These are phyloP conservation scores for Eustalomyia histrio DNA, from an alignment of 2,888 invertebrate genomes.

Conservation along the genomic window DNA sequence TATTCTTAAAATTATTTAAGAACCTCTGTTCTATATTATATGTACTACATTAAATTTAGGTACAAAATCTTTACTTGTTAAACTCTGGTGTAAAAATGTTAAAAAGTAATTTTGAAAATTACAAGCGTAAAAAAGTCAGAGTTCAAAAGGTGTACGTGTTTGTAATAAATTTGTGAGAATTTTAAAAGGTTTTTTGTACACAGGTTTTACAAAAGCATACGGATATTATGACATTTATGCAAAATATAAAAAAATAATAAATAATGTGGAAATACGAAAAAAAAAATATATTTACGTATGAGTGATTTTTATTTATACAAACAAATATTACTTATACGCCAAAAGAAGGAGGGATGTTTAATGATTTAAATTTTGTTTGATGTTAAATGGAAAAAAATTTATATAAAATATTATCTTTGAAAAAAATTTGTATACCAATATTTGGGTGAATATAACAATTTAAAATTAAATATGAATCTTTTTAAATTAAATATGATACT, in stretches of 20 bases:
- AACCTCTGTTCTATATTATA: too few species aligned
- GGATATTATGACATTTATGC: background rate
- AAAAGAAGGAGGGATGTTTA: background rate
- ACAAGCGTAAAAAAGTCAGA: conserved; percentile 21
- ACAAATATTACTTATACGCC: conserved; percentile 35
- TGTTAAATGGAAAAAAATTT: too few species aligned
- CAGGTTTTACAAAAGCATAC: background rate
- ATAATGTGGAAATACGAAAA: background rate
- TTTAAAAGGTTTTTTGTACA: conserved; percentile 24
- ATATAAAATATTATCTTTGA: too few species aligned
- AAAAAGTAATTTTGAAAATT: conserved; percentile 13
- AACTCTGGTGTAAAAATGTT: background rate
- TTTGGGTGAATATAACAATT: too few species aligned
- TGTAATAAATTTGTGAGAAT: conserved; percentile 3
- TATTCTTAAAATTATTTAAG: too few species aligned
- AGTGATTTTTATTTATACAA: conserved; percentile 46
- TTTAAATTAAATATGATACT: too few species aligned
- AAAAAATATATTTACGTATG: conserved; percentile 32
- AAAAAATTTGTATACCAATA: too few species aligned
- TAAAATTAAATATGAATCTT: too few species aligned
- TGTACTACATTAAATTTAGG: too few species aligned
- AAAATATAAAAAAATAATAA: background rate
- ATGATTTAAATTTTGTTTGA: background rate
- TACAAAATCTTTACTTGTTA: background rate
- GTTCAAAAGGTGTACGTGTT: conserved; percentile 16